phyloP scores from a whole-genome alignment of 2,797 vertebrate species.

The Uromys caudimaculatus region DNA sequence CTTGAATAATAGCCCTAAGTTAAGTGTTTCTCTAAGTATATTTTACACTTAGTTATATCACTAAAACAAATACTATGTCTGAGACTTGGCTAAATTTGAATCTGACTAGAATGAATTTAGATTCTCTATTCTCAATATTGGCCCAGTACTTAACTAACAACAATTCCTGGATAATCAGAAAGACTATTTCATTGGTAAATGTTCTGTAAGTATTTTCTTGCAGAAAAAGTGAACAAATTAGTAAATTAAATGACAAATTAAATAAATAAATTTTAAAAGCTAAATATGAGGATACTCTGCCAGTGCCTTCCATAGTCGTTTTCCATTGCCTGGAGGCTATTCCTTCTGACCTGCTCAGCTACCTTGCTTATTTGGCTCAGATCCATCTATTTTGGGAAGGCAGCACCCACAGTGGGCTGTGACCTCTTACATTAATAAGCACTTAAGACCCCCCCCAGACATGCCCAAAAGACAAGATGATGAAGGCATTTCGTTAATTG shows the following conservation, averaged over 20 bases:
- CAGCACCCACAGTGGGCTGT: not conserved
- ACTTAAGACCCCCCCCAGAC: not conserved
- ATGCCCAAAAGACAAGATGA: not conserved
- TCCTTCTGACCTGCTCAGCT: not conserved
- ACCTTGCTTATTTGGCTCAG: not conserved
- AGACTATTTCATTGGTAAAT: slow-evolving; percentile 27
- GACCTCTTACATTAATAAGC: not conserved
- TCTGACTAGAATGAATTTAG: slow-evolving; percentile 30
- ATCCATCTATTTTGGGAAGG: not conserved
- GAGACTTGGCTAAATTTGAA: slow-evolving; percentile 50
- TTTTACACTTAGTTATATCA: slow-evolving; percentile 42
- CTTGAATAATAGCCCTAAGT: slow-evolving; percentile 37
- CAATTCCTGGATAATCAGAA: not conserved
- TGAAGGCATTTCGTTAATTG: not conserved
- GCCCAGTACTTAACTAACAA: slow-evolving; percentile 37
- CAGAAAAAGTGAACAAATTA: slow-evolving; percentile 22
- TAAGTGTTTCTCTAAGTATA: not conserved
- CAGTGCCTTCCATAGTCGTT: not conserved
- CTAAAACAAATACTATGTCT: not conserved
- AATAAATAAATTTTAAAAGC: not conserved
- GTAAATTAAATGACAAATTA: slow-evolving; percentile 8
- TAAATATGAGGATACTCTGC: not conserved
- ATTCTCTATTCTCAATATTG: slow-evolving; percentile 21
- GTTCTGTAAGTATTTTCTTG: not conserved
- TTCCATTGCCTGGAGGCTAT: not conserved